These are phyloP conservation scores for Watersipora subatra DNA, from an alignment of 1,140 invertebrate genomes.

Conservation along the genomic window DNA sequence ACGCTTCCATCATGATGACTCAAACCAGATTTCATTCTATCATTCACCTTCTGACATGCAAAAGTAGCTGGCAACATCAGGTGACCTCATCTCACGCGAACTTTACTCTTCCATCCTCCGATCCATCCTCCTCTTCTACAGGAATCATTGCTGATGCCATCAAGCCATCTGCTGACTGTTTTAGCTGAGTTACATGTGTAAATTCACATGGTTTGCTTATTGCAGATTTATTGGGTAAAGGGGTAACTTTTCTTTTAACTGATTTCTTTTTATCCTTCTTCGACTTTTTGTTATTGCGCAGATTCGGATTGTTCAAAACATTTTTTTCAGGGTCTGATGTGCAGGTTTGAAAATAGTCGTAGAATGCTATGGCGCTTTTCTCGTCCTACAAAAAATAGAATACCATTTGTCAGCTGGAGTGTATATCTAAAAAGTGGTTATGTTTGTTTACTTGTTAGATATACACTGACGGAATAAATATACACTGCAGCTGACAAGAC, in stretches of 20 bases:
- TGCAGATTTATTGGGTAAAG: neutral
- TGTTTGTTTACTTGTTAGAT: too few relatives aligned
- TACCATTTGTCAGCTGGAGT: too few relatives aligned
- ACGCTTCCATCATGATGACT: too few relatives aligned
- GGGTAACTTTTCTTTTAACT: neutral
- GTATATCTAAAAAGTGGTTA: too few relatives aligned
- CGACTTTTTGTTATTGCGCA: neutral
- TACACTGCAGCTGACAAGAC: too few relatives aligned
- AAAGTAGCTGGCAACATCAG: too few relatives aligned
- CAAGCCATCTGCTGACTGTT: neutral
- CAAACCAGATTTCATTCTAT: too few relatives aligned
- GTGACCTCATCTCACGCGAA: too few relatives aligned
- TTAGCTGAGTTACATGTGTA: neutral
- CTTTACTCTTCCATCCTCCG: too few relatives aligned
- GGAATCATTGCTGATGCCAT: neutral
- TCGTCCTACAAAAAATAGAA: too few relatives aligned
- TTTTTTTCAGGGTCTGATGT: neutral
- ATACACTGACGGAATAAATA: too few relatives aligned
- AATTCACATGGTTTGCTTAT: neutral
- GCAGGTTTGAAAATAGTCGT: neutral
- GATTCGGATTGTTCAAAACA: neutral
- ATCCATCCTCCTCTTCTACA: neutral
- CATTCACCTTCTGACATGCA: too few relatives aligned
- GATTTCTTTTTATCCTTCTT: conserved; percentile 2
- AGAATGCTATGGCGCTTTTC: neutral